Evolutionary conservation across 2,113 vertebrate species (phyloP), one percentile per base, ranked within the genome.

Genomic region (Ramphastos sulfuratus): DNA sequence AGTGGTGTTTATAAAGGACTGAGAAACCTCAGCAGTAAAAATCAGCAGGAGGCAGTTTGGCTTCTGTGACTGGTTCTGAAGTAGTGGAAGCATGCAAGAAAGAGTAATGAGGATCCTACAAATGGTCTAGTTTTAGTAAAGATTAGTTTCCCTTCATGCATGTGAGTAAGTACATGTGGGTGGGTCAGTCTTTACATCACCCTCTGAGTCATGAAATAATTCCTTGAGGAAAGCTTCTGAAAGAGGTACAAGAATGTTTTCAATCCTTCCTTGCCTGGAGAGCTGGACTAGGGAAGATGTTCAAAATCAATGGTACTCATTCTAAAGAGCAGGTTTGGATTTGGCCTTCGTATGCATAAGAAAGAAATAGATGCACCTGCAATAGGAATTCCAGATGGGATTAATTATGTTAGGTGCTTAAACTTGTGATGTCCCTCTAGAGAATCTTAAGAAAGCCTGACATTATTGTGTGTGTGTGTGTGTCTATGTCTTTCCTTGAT

Each of bases 21-120:
- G 73, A 88, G 85, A 88, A 93, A 93, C 31, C 58, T 93, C 83
- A 86, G 82, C 83, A 69, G 63, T 94, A 87, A 95, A 92, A 95
- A 65, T 1, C 19, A 85, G 31, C 33, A 80, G 80, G 76, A 92
- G 85, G 82, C 56, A 78, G 76, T 37, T 90, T 90, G 76, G 65
- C 44, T 95, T 5, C 76, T 94, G 82, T 77, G 90, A 30, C 56
- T 54, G 12, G 35, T 17, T 33, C 25, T 67, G 65, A 80, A 78
- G 42, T 55, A 87, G 24, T 13, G 24, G 59, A 21, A 85, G 20
- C 27, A 30, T 9, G 14, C 11, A 27, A 52, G 37, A 48, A 74
- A 69, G 35, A 52, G 1, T 5, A 63, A 3, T 18, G 50, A 91
- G 15, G 19, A 71, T 42, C 10, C 31, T 39, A 74, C 27, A 61